phyloP scores from a whole-genome alignment of 1,140 invertebrate genomes.

The Proales similis region DNA sequence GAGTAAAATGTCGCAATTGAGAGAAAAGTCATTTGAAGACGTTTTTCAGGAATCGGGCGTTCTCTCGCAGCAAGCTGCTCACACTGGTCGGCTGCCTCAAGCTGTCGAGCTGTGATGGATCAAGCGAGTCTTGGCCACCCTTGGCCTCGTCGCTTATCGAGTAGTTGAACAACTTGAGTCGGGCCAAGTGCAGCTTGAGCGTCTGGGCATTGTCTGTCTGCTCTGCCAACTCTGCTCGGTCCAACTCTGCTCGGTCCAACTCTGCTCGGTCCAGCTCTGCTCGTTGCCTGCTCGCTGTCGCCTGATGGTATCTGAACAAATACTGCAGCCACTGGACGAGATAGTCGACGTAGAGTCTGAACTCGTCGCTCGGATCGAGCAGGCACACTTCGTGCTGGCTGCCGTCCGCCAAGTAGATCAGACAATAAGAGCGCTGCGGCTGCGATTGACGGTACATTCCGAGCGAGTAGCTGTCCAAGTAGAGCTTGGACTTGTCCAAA shows the following conservation, averaged over 20 bases:
- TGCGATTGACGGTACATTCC: background rate
- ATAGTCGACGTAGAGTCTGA: conserved; percentile 22
- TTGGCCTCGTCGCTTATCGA: background rate
- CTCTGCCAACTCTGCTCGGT: background rate
- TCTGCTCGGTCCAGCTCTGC: background rate
- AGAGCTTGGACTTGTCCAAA: conserved; percentile 24
- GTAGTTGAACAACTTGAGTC: conserved; percentile 15
- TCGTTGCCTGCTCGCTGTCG: conserved; percentile 10
- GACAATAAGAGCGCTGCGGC: background rate
- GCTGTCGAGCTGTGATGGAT: background rate
- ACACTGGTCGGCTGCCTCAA: background rate
- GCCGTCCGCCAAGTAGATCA: conserved; percentile 14
- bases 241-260: background rate
- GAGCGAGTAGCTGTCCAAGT: conserved; percentile 11
- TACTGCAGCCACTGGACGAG: conserved; percentile 29
- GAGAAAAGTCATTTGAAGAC: conserved; percentile 17
- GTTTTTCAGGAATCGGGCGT: conserved; percentile 28
- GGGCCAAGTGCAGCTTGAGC: background rate
- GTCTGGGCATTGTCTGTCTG: background rate
- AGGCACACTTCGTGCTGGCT: conserved; percentile 31
- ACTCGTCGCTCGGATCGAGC: background rate
- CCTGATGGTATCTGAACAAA: too few species aligned
- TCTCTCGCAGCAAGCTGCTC: conserved; percentile 17
- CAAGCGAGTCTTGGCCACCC: background rate
- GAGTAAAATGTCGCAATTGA: background rate